A percentile compares a stretch with the other conserved stretches of the same genome.
Evolutionary conservation across 2,113 vertebrate genomes (phyloP).

Genomic region (Eolophus roseicapilla): DNA sequence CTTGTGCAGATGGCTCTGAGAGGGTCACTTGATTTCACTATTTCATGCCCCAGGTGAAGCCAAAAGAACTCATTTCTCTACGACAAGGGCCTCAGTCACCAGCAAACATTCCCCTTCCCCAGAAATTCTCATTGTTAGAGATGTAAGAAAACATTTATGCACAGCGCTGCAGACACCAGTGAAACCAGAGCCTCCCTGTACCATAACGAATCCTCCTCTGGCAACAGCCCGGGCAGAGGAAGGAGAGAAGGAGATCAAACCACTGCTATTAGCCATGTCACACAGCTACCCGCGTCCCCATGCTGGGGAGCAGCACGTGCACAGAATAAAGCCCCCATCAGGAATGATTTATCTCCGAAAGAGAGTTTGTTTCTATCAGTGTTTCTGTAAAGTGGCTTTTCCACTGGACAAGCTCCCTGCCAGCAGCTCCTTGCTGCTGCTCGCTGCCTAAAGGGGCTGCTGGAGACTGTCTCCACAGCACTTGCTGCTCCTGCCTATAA

Average conservation of each 20-base stretch:
- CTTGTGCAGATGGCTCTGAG: not conserved
- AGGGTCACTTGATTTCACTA: not conserved
- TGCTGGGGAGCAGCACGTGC: fast-evolving
- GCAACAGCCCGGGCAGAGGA: not conserved
- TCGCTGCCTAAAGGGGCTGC: not conserved
- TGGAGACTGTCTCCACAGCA: slow-evolving; percentile 25
- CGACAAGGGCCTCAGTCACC: not conserved
- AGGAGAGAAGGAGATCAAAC: not conserved
- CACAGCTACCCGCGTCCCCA: not conserved
- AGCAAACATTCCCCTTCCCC: not conserved
- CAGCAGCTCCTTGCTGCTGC: not conserved
- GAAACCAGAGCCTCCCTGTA: not conserved
- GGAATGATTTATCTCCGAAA: not conserved
- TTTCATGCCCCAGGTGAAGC: not conserved
- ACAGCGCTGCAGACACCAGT: not conserved
- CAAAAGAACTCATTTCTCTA: not conserved
- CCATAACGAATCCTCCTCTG: not conserved
- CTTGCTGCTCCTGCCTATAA: slow-evolving; percentile 50
- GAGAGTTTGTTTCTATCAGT: not conserved
- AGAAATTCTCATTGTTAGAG: not conserved
- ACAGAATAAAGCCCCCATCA: not conserved
- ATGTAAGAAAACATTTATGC: not conserved
- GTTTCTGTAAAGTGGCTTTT: slow-evolving; percentile 12
- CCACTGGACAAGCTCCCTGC: not conserved
- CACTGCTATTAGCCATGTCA: not conserved